These are phyloP conservation scores for Hypsibius dujardini DNA, from an alignment of 1,140 invertebrate species.

Conservation along the genomic window DNA sequence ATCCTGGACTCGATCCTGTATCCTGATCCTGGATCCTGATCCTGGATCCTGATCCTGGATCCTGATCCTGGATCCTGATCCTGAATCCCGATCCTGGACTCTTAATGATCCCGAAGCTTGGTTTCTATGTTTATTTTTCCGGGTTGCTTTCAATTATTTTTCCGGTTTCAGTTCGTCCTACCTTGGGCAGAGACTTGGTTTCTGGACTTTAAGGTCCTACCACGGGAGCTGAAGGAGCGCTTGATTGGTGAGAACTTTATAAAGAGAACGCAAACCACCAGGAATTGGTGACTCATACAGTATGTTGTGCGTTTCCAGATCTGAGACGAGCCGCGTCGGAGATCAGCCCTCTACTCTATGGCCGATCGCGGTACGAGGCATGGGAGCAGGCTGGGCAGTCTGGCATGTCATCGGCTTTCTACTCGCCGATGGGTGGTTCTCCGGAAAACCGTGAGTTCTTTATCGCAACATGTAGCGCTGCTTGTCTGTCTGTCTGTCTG, in stretches of 20 bases:
- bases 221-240: slow-evolving; percentile 26
- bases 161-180: slow-evolving; percentile 27
- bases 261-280: no score
- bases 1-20: no score
- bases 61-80: no score
- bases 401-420: slow-evolving; percentile 6
- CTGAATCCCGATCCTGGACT: no score
- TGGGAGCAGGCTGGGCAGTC: not conserved
- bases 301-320: no score
- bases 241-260: not conserved
- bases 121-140: no score
- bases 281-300: no score
- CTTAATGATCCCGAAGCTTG: no score
- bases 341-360: not conserved
- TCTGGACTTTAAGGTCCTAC: slow-evolving; percentile 31
- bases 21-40: no score
- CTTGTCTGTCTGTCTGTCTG: no score
- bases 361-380: not conserved
- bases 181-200: slow-evolving; percentile 33
- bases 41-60: no score
- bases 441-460: slow-evolving; percentile 11
- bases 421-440: not conserved
- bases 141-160: slow-evolving; percentile 21
- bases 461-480: no score
- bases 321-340: not conserved